Percentiles rank a stretch among this genome's conserved stretches.
Evolutionary conservation across 2,113 vertebrate species (phyloP).

Genomic region (Rattus rattus): DNA sequence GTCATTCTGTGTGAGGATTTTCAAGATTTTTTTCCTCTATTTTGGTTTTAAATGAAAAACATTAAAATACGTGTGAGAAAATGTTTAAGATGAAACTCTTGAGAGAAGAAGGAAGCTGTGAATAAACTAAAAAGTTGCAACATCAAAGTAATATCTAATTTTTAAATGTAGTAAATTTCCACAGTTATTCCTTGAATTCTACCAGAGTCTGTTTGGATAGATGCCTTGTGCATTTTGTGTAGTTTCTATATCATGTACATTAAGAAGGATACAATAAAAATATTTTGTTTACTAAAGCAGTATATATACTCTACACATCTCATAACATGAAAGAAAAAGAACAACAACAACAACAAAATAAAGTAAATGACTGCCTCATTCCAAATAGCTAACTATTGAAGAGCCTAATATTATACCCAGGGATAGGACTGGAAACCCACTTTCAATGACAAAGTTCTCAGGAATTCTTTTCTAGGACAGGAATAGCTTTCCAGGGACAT

Average conservation of each 20-base stretch:
- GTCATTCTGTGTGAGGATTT: not conserved
- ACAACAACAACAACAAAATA: not conserved
- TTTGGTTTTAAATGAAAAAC: not conserved
- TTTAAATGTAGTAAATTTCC: not conserved
- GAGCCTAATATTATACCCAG: not conserved
- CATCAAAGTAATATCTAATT: not conserved
- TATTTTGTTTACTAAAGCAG: not conserved
- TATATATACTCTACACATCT: not conserved
- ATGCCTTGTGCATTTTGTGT: not conserved
- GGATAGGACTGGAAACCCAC: not conserved
- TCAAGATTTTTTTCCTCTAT: not conserved
- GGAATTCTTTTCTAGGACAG: not conserved
- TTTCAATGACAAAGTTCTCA: not conserved
- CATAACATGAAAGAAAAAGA: not conserved
- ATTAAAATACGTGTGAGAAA: not conserved
- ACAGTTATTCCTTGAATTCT: not conserved
- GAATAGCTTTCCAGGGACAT: not conserved
- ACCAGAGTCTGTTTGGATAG: not conserved
- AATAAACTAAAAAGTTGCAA: not conserved
- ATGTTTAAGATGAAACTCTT: not conserved
- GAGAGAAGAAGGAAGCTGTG: not conserved
- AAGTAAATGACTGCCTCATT: not conserved
- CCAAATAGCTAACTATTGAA: not conserved
- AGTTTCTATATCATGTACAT: not conserved
- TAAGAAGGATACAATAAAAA: not conserved